Evolutionary conservation across 2,797 vertebrate genomes (phyloP).

Genomic region (Acestrorhynchus altus): DNA sequence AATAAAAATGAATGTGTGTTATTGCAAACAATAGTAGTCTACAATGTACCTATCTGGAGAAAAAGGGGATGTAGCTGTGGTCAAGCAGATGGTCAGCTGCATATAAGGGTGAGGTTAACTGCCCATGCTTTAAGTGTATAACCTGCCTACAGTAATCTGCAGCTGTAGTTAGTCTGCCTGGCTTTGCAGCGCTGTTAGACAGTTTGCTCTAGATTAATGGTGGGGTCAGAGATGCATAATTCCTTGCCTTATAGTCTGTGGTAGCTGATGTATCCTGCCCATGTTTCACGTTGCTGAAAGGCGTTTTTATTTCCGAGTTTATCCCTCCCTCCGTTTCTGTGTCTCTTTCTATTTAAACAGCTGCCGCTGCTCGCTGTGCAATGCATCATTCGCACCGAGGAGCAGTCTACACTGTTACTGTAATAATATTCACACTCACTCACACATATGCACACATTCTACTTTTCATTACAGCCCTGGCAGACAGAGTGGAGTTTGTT

Average conservation of each 20-base stretch:
- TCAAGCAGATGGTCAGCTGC: too few species aligned
- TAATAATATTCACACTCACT: slow-evolving; percentile 27
- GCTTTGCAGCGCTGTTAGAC: not conserved
- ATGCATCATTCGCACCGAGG: slow-evolving; percentile 42
- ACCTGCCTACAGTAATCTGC: not conserved
- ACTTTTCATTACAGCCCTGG: slow-evolving; percentile 26
- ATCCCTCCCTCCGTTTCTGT: slow-evolving; percentile 11
- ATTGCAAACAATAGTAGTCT: too few species aligned
- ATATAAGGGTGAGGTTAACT: too few species aligned
- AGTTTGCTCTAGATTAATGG: not conserved
- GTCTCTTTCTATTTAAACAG: slow-evolving; percentile 49
- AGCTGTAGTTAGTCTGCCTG: not conserved
- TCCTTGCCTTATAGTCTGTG: not conserved
- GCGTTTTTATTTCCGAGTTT: slow-evolving; percentile 16
- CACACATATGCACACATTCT: not conserved
- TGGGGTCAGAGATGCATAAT: not conserved
- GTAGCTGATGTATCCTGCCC: not conserved
- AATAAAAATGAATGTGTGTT: too few species aligned
- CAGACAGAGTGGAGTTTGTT: slow-evolving; percentile 16
- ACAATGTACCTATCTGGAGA: too few species aligned
- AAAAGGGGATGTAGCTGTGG: too few species aligned
- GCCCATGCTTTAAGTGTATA: too few species aligned
- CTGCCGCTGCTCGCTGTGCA: slow-evolving; percentile 39
- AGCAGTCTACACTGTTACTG: slow-evolving; percentile 39
- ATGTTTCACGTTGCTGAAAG: not conserved